phyloP scores from a whole-genome alignment of 2,797 vertebrate species.

The Sylvia borin region DNA sequence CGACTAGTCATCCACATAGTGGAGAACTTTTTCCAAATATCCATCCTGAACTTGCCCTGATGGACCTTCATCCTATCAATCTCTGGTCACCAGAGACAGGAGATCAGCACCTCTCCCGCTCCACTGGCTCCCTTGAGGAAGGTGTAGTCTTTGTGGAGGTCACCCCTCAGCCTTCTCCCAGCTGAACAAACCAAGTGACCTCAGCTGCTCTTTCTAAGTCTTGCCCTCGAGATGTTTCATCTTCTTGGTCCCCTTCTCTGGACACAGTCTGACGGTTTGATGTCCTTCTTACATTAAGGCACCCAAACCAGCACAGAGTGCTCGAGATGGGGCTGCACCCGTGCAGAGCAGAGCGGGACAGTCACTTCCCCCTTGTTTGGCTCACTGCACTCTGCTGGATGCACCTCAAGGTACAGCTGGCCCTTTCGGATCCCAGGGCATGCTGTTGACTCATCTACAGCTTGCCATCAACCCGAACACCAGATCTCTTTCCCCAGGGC shows the following conservation, averaged over 20 bases:
- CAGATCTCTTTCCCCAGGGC: neutral
- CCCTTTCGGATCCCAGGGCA: neutral
- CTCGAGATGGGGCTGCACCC: neutral
- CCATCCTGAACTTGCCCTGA: neutral
- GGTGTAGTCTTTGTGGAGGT: neutral
- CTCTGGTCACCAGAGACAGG: neutral
- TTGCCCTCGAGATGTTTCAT: neutral
- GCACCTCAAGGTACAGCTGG: neutral
- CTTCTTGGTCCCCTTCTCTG: neutral
- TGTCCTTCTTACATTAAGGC: neutral
- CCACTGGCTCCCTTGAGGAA: neutral
- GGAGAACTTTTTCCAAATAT: neutral
- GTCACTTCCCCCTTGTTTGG: rapidly evolving
- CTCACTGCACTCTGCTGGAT: neutral
- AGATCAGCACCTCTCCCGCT: neutral
- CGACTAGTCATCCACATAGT: neutral
- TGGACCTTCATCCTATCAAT: neutral
- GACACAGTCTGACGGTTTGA: neutral
- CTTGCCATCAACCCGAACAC: neutral
- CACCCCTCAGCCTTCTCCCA: neutral
- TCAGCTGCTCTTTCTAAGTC: rapidly evolving
- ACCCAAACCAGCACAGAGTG: neutral
- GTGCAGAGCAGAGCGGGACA: neutral
- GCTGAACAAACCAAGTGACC: neutral
- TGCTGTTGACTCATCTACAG: neutral